A percentile compares a stretch with the other conserved stretches of the same genome.
Conservation (phyloP, 2,113 vertebrate species). For the Psittacus erithacus region DNA sequence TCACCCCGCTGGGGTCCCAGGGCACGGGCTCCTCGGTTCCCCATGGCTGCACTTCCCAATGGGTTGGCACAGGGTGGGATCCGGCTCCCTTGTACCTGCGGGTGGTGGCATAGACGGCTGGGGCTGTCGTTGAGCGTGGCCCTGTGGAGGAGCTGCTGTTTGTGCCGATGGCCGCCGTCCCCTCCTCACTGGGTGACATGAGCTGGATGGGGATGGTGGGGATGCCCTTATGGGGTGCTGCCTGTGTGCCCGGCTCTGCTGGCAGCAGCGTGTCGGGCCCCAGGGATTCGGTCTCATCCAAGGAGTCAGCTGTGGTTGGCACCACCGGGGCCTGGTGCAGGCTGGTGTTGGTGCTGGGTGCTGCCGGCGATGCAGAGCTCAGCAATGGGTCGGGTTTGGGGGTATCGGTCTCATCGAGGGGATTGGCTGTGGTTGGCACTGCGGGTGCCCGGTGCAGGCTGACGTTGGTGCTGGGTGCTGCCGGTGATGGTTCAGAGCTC, state of each 20-base stretch:
- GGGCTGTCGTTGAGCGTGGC: rapidly evolving
- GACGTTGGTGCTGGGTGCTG: rapidly evolving
- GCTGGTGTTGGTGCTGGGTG: neutral
- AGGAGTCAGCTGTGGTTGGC: rapidly evolving
- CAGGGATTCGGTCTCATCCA: neutral
- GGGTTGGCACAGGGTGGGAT: rapidly evolving
- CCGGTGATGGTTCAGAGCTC: neutral
- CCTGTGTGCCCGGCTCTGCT: rapidly evolving
- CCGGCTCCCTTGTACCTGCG: neutral
- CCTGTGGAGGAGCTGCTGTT: neutral
- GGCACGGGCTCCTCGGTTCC: rapidly evolving
- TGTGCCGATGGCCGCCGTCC: rapidly evolving
- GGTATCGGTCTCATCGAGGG: rapidly evolving
- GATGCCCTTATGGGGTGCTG: neutral
- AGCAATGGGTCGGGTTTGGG: rapidly evolving
- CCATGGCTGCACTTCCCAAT: rapidly evolving
- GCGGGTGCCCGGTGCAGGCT: rapidly evolving
- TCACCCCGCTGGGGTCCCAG: neutral
- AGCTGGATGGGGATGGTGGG: neutral
- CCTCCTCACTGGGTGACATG: rapidly evolving
- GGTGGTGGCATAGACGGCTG: neutral
- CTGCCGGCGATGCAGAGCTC: neutral
- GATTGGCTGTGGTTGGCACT: rapidly evolving
- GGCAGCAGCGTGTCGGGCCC: neutral
- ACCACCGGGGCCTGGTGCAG: rapidly evolving